phyloP scores from a whole-genome alignment of 2,888 invertebrate species.

The Leptinotarsa haldemani region DNA sequence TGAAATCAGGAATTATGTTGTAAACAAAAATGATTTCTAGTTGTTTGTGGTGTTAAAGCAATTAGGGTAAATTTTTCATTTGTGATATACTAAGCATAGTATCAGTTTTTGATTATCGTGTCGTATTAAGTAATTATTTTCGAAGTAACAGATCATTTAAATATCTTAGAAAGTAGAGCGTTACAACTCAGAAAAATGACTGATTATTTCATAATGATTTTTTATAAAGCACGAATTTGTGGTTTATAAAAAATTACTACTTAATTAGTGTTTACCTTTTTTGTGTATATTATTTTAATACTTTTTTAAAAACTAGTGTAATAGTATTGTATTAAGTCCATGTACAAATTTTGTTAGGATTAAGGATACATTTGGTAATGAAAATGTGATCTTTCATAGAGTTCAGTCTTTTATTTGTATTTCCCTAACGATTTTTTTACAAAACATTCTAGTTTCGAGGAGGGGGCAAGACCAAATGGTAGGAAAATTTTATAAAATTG shows the following conservation, averaged over 20 bases:
- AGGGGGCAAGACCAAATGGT: too few species aligned
- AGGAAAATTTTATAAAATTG: too few species aligned
- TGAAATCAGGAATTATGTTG: not conserved
- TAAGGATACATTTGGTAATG: constrained; percentile 55
- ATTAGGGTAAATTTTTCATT: constrained; percentile 38
- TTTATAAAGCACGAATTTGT: constrained; percentile 39
- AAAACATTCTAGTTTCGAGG: not conserved
- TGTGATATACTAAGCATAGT: constrained; percentile 35
- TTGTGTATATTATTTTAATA: constrained; percentile 50
- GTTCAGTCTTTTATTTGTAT: constrained; percentile 16
- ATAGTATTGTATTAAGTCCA: constrained; percentile 52
- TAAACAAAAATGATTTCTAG: constrained; percentile 24
- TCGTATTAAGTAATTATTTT: constrained; percentile 28
- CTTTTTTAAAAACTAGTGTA: constrained; percentile 49
- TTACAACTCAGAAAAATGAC: constrained; percentile 47
- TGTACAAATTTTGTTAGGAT: constrained; percentile 59
- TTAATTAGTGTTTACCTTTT: constrained; percentile 47
- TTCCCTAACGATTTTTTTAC: not conserved
- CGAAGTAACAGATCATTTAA: constrained; percentile 45
- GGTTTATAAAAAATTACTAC: constrained; percentile 40
- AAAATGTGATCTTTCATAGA: constrained; percentile 55
- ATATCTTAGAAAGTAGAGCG: constrained; percentile 40
- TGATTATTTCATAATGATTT: constrained; percentile 47
- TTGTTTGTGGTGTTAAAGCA: constrained; percentile 33
- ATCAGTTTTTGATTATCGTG: constrained; percentile 30